phyloP scores from a whole-genome alignment of 2,888 invertebrate genomes.

The Tipula confusa region DNA sequence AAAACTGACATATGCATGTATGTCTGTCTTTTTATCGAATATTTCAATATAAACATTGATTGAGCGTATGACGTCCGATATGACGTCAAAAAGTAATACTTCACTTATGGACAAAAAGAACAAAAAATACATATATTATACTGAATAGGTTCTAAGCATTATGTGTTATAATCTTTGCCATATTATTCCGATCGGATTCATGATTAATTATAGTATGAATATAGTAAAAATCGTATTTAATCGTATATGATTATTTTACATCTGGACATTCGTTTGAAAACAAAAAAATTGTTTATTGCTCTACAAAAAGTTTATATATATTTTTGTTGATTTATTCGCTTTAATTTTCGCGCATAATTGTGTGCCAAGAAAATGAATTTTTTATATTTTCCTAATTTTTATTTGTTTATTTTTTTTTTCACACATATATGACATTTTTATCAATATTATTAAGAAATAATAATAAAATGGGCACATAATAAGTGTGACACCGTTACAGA shows the following conservation, averaged over 20 bases:
- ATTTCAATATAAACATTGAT: not conserved
- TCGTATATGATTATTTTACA: not conserved
- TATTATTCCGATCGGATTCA: not conserved
- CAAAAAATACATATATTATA: too few species aligned
- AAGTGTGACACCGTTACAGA: too few species aligned
- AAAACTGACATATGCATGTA: not conserved
- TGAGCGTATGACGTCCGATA: not conserved
- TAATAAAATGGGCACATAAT: too few species aligned
- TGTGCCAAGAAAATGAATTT: not conserved
- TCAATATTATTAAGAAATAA: too few species aligned
- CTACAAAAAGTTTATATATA: not conserved
- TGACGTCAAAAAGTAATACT: not conserved
- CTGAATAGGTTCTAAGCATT: not conserved
- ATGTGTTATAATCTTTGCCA: not conserved
- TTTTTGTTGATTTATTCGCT: not conserved
- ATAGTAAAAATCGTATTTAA: not conserved
- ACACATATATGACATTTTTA: not conserved
- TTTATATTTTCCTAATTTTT: not conserved
- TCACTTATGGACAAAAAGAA: not conserved
- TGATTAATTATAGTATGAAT: not conserved
- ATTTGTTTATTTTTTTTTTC: not conserved
- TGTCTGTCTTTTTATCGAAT: not conserved
- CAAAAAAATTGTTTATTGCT: not conserved
- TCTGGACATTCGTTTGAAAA: not conserved
- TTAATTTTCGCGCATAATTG: not conserved